Evolutionary conservation across 2,888 invertebrate genomes (phyloP).

Genomic region (Drosophila hamatofila): DNA sequence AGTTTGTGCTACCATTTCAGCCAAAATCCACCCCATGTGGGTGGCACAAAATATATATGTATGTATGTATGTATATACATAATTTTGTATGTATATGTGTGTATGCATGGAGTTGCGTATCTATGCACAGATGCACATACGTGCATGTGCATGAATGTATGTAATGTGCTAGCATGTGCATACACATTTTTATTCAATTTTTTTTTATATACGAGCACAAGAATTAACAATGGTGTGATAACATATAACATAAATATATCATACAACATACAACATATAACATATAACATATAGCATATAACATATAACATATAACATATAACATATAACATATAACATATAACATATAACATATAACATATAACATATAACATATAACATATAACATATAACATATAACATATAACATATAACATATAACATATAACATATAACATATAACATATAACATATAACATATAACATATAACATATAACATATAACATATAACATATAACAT

Average conservation of each 20-base stretch:
- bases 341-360: slow-evolving; percentile 1
- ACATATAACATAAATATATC: too few relatives aligned
- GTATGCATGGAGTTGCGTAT: neutral
- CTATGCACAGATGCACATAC: neutral
- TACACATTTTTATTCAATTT: too few relatives aligned
- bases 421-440: slow-evolving; percentile 1
- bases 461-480: slow-evolving; percentile 1
- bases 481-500: slow-evolving; percentile 1
- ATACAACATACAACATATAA: too few relatives aligned
- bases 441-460: slow-evolving; percentile 1
- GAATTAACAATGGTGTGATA: too few relatives aligned
- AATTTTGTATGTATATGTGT: neutral
- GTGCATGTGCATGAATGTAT: neutral
- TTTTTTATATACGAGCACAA: too few relatives aligned
- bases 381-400: slow-evolving; percentile 1
- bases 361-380: slow-evolving; percentile 2
- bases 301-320: neutral
- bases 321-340: slow-evolving; percentile 1
- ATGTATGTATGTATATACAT: neutral
- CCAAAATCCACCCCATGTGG: slow-evolving; percentile 4
- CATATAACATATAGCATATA: neutral
- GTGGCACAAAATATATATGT: neutral
- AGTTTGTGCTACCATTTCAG: slow-evolving; percentile 13
- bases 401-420: slow-evolving; percentile 4
- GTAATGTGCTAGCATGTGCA: too few relatives aligned